phyloP scores from a whole-genome alignment of 1,140 invertebrate species.

The Micrasema longulum region DNA sequence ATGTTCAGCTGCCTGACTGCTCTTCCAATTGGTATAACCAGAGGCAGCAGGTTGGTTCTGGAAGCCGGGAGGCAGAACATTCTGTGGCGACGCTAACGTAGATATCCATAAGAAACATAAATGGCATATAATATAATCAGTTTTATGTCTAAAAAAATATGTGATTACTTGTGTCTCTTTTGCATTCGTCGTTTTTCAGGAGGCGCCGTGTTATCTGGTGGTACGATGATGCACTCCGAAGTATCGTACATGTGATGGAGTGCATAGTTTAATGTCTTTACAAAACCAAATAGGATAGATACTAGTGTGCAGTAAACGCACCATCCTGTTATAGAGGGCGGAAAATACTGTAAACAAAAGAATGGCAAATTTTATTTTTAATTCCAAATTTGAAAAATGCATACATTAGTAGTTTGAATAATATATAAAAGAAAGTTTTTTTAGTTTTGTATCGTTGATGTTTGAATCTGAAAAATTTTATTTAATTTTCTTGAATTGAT shows the following conservation, averaged over 20 bases:
- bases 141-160: no score
- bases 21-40: no score
- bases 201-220: constrained; percentile 50
- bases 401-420: not conserved
- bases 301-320: constrained; percentile 87
- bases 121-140: not conserved
- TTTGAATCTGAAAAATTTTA: no score
- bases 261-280: constrained; percentile 92
- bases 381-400: not conserved
- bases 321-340: constrained; percentile 87
- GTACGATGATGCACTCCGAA: constrained; percentile 81
- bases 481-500: no score
- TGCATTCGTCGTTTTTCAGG: constrained; percentile 50
- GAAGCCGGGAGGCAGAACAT: no score
- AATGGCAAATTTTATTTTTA: no score
- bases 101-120: not conserved
- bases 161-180: constrained; percentile 47
- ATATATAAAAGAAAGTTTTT: not conserved
- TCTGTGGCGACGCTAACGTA: no score
- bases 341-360: constrained; percentile 82
- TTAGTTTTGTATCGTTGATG: no score
- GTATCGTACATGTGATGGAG: constrained; percentile 97
- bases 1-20: no score
- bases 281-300: constrained; percentile 80
- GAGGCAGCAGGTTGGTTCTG: no score